Evolutionary conservation across 92 coral and sea anemone genomes (phyloP), one percentile per base, ranked within the genome.

Genomic region (Plumapathes pennacea): DNA sequence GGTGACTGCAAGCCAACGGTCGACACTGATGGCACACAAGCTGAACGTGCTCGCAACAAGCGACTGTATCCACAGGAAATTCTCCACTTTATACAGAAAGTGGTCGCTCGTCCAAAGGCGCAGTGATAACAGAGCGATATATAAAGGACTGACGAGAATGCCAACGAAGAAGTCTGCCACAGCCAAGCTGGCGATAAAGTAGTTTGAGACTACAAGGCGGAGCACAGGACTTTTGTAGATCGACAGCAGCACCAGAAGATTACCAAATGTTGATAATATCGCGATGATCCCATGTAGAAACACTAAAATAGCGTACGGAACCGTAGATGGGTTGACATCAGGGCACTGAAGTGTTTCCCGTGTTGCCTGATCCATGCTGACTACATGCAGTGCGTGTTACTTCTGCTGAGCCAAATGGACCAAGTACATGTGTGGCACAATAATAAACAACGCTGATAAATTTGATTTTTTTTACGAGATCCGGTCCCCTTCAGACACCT

Each of bases 31-130:
- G 9, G 77, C 84, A 21, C 76, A 46, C 13, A 77, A 52, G 30
- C 67, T 77, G 28, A 50, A 77, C 28, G 84, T 57, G n/a, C 77
- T 67, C 21, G 77, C 46, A 20, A 69, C 60, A 30, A 68, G 30
- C 23, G 70, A 42, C 31, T 77, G 84, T 13, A 54, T 60, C 84
- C 84, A 77, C n/a, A 77, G 54, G 17, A 69, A 77, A 58, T 77
- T 72, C 38, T 72, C 80, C 53, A 64, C 18, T 55, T 64, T 71
- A 80, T 79, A 73, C n/a, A 79, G 36, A 13, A 26, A 11, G 25
- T 48, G 49, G 25, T 29, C 32, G 1, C 73, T 50, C 6, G 64
- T 69, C 85, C 85, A 79, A 25, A 30, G 25, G 3, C 45, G 42
- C 11, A 22, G 25, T 1, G 38, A 46, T 2, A 74, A 24, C 25